Percentiles rank a stretch among this genome's conserved stretches.
phyloP scores from a whole-genome alignment of 1,140 invertebrate species.

The Spodoptera frugiperda region DNA sequence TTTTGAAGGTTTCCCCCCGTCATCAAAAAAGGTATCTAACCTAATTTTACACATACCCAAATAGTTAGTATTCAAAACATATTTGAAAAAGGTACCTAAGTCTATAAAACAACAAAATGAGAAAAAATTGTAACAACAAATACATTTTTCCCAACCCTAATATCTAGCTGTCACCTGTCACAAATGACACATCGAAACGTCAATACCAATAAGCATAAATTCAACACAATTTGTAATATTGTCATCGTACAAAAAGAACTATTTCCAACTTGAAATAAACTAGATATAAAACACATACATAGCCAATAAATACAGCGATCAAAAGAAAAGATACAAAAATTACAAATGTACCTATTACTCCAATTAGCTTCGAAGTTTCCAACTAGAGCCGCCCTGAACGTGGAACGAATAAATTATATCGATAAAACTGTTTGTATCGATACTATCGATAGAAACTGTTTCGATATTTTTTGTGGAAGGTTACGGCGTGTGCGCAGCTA shows the following conservation, averaged over 20 bases:
- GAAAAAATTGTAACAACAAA: no score
- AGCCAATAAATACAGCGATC: conserved; percentile 18
- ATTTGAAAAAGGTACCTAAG: no score
- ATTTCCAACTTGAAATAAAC: conserved; percentile 11
- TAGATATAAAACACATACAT: background rate
- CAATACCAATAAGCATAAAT: no score
- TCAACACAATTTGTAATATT: no score
- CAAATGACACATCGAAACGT: no score
- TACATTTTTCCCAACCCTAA: no score
- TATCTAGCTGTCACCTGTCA: no score
- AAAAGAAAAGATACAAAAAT: conserved; percentile 32
- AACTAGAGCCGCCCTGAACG: conserved; percentile 36
- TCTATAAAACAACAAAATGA: no score
- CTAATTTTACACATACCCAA: no score
- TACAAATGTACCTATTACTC: conserved; percentile 37
- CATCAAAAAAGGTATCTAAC: no score
- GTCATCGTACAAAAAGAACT: background rate
- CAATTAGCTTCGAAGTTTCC: conserved; percentile 26
- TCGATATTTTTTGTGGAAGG: conserved; percentile 22
- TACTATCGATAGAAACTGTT: conserved; percentile 35
- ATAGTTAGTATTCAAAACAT: no score
- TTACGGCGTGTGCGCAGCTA: background rate
- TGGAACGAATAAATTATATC: conserved; percentile 41
- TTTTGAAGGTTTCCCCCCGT: no score
- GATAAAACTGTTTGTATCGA: conserved; percentile 33